Conservation (phyloP, 2,888 invertebrate species). For the Eristalinus aeneus region DNA sequence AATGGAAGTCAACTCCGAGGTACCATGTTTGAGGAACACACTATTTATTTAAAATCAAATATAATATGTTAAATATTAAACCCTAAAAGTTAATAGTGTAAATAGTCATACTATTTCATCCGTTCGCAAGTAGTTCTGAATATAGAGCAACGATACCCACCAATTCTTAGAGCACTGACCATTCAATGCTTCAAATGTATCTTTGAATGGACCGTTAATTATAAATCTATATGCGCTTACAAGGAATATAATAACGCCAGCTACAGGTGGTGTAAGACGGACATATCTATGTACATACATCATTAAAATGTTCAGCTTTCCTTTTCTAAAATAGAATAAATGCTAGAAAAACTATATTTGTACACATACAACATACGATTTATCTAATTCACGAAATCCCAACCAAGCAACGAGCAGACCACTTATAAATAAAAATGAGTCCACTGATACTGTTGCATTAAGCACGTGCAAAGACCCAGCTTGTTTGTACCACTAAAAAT, state of each 20-base stretch:
- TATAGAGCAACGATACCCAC: constrained; percentile 77
- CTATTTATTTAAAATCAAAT: constrained; percentile 65
- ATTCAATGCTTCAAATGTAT: neutral
- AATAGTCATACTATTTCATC: constrained; percentile 64
- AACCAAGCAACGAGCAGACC: constrained; percentile 81
- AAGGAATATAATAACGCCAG: constrained; percentile 79
- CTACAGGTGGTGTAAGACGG: constrained; percentile 82
- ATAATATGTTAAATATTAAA: neutral
- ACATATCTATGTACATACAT: constrained; percentile 76
- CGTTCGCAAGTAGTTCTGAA: constrained; percentile 76
- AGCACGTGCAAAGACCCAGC: constrained; percentile 64
- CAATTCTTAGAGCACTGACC: constrained; percentile 70
- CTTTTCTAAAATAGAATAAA: constrained; percentile 59
- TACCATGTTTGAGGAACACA: constrained; percentile 83
- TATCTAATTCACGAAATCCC: constrained; percentile 67
- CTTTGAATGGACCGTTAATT: constrained; percentile 79
- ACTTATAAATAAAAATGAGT: constrained; percentile 83
- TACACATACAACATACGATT: constrained; percentile 6
- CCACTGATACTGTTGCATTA: constrained; percentile 81
- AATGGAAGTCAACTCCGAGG: constrained; percentile 82
- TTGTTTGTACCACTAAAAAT: constrained; percentile 54
- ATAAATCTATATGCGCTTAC: constrained; percentile 80
- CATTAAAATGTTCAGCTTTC: constrained; percentile 73
- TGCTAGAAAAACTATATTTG: neutral
- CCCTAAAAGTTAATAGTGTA: neutral